Evolutionary conservation across 2,888 invertebrate genomes (phyloP).

Genomic region (Drosophila histrio): DNA sequence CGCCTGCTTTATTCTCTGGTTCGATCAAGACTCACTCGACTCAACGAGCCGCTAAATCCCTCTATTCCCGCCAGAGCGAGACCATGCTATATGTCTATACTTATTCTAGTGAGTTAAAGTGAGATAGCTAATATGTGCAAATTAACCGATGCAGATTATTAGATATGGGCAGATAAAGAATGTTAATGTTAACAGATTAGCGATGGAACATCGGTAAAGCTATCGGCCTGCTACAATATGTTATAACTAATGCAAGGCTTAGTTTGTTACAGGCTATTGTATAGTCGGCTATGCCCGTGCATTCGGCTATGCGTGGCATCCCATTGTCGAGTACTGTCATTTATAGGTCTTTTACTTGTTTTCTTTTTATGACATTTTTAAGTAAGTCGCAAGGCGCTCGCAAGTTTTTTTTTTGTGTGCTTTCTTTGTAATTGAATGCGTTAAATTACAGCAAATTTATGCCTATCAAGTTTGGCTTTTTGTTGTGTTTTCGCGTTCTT

Average conservation of each 20-base stretch:
- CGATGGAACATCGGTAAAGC: too few species aligned
- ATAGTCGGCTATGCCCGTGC: slow-evolving; percentile 9
- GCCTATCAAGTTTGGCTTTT: slow-evolving; percentile 71
- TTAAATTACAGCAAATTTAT: slow-evolving; percentile 78
- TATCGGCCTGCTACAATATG: too few species aligned
- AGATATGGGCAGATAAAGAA: too few species aligned
- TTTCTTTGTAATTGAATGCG: slow-evolving; percentile 70
- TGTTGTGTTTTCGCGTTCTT: slow-evolving; percentile 33
- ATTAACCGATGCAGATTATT: too few species aligned
- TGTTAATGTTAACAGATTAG: too few species aligned
- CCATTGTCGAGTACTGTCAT: slow-evolving; percentile 51
- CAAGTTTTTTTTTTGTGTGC: slow-evolving; percentile 32
- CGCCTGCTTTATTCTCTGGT: too few species aligned
- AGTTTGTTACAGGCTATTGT: neutral
- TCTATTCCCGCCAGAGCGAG: too few species aligned
- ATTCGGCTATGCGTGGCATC: neutral
- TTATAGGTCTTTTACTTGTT: slow-evolving; percentile 55
- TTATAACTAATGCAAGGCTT: neutral
- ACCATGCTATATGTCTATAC: too few species aligned
- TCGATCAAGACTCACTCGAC: too few species aligned
- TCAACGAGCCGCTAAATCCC: too few species aligned
- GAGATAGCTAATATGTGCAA: too few species aligned
- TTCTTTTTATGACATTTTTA: slow-evolving; percentile 72
- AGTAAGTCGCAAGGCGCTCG: slow-evolving; percentile 70
- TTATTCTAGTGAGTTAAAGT: too few species aligned